These are phyloP conservation scores for Neodon shergylaensis DNA, from an alignment of 2,113 vertebrate genomes.

Conservation along the genomic window DNA sequence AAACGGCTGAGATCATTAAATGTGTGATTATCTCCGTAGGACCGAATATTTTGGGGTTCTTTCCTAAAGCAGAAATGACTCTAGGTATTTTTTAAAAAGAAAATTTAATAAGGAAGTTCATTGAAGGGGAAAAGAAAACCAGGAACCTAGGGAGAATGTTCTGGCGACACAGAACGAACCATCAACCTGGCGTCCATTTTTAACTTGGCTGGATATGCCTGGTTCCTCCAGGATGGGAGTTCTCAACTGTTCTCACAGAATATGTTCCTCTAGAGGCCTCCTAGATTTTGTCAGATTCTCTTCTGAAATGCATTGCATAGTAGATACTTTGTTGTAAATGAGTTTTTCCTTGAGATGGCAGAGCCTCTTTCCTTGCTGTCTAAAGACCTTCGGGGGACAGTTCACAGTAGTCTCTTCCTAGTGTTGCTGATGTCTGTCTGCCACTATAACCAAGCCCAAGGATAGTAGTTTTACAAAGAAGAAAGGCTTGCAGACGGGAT, in stretches of 20 bases:
- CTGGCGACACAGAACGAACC: no score
- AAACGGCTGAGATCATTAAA: not conserved
- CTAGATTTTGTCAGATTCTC: not conserved
- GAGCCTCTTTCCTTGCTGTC: rapidly evolving
- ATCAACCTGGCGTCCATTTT: not conserved
- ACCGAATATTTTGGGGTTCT: not conserved
- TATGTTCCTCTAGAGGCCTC: not conserved
- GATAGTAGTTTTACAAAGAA: not conserved
- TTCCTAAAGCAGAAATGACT: not conserved
- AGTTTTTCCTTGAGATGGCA: not conserved
- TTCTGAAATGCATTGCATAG: not conserved
- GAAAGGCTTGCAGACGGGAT: not conserved
- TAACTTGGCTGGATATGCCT: not conserved
- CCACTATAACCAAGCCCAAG: not conserved
- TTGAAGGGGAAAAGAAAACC: not conserved
- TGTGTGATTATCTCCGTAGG: not conserved
- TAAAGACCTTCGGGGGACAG: not conserved
- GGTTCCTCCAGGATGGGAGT: not conserved
- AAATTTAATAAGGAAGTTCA: not conserved
- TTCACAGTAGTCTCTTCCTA: not conserved
- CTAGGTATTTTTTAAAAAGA: not conserved
- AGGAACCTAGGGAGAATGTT: not conserved
- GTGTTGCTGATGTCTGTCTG: not conserved
- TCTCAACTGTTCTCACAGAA: not conserved
- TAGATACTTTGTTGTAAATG: not conserved